Percentiles rank a stretch among this genome's conserved stretches.
Evolutionary conservation across 1,140 invertebrate genomes (phyloP).

Genomic region (Drosophila grimshawi): DNA sequence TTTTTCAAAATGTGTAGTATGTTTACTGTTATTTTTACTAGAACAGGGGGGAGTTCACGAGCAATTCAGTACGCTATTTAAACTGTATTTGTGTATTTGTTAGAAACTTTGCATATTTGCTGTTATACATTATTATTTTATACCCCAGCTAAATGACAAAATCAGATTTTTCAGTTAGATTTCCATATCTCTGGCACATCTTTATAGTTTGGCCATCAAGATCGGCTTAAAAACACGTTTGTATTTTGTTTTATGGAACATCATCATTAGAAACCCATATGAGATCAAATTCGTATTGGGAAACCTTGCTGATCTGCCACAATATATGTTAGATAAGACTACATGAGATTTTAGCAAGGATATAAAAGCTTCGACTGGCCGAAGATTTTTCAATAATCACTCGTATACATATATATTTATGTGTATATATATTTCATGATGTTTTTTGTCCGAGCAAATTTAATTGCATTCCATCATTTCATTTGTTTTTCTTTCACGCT

Average conservation of each 20-base stretch:
- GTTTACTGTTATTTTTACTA: not conserved
- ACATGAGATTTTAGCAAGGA: conserved; percentile 2
- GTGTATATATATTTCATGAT: conserved; percentile 22
- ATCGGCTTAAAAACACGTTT: not conserved
- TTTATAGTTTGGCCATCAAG: not conserved
- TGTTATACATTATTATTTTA: not conserved
- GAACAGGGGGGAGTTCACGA: not conserved
- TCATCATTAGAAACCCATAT: conserved; percentile 1
- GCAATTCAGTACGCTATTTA: conserved; percentile 1
- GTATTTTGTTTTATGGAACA: not conserved
- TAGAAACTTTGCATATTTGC: conserved; percentile 4
- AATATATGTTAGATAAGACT: not conserved
- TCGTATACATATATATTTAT: conserved; percentile 25
- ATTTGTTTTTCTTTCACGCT: conserved; percentile 1
- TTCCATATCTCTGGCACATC: not conserved
- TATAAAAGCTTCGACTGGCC: conserved; percentile 24
- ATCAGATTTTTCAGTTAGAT: no score
- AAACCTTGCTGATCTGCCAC: conserved; percentile 16
- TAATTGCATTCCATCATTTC: conserved; percentile 6
- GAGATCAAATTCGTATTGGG: conserved; percentile 21
- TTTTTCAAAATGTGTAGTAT: not conserved
- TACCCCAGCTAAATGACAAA: not conserved
- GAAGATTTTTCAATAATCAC: conserved; percentile 13
- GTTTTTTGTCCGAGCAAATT: conserved; percentile 16
- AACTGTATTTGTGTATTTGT: not conserved